Evolutionary conservation across 2,888 invertebrate genomes (phyloP), one percentile per base, ranked within the genome.

Genomic region (Drosophila kuntzei): DNA sequence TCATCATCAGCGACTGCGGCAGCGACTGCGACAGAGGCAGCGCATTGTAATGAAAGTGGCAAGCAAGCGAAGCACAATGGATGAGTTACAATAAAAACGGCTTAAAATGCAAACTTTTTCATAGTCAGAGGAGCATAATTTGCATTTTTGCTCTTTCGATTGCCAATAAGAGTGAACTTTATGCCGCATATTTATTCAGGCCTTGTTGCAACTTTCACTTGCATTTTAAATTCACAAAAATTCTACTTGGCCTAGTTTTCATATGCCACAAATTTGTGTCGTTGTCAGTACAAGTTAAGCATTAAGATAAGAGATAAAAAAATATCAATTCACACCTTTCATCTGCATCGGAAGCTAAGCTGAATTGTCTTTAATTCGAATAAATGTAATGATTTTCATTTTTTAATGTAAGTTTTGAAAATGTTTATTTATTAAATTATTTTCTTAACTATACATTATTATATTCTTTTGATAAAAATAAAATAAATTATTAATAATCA

Each of bases 31-130:
- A 16, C 47, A 43, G n/a, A 8, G 47, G 12, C 67, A 54, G 32
- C 16, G 59, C 62, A 76, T 68, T 76, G 64, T 69, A 60, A 61
- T 70, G 71, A 76, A 69, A 62, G 50, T 59, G 76, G 71, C 50
- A 71, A 64, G 60, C 47, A 44, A 43, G 61, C 54, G 18, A 36
- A 50, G 78, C 69, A 82, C 88, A 87, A 85, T 87, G 81, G 81
- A 53, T 66, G 50, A 39, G 60, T 50, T 37, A 65, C 66, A 87
- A 71, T 63, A 66, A 68, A 78, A 85, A 54, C 66, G 79, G 64
- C 76, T 72, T 72, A 87, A 82, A 82, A 82, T 87, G 82, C 76
- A 72, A 69, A 71, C 61, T 47, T 64, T 68, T 51, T 39, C 44
- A 63, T 47, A 43, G 49, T 51, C 47, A 54, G 6, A 14, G 18